Evolutionary conservation across 2,888 invertebrate genomes (phyloP).

Genomic region (Spisula subtruncata): DNA sequence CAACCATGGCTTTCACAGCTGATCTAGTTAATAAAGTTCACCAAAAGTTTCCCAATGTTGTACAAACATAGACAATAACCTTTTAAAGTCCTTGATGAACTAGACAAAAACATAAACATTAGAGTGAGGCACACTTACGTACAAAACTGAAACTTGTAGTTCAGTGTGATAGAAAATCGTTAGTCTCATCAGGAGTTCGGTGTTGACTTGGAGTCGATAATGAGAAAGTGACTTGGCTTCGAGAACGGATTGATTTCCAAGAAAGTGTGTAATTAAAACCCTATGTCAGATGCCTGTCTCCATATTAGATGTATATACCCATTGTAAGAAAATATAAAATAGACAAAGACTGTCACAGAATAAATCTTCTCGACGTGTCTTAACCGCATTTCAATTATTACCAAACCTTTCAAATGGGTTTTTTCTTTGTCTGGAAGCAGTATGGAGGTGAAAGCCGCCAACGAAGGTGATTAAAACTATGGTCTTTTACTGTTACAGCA

Average conservation of each 20-base stretch:
- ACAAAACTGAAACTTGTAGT: neutral
- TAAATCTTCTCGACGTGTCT: neutral
- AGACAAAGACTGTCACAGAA: neutral
- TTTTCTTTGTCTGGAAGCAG: neutral
- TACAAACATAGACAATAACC: neutral
- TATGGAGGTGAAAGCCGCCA: no score
- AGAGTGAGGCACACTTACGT: neutral
- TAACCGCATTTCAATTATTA: neutral
- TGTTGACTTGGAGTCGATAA: slow-evolving; percentile 3
- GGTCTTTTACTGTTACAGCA: no score
- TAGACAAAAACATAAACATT: neutral
- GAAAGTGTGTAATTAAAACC: slow-evolving; percentile 11
- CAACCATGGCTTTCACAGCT: no score
- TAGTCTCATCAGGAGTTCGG: neutral
- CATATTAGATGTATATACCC: neutral
- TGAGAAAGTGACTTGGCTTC: neutral
- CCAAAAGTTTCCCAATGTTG: no score
- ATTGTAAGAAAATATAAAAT: neutral
- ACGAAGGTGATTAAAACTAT: no score
- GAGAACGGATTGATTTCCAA: neutral
- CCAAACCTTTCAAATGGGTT: neutral
- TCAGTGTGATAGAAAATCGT: slow-evolving; percentile 19
- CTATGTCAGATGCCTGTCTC: neutral
- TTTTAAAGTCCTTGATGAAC: neutral
- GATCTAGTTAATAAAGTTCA: no score